Evolutionary conservation across 1,140 invertebrate species (phyloP).

Genomic region (Eurosta solidaginis): DNA sequence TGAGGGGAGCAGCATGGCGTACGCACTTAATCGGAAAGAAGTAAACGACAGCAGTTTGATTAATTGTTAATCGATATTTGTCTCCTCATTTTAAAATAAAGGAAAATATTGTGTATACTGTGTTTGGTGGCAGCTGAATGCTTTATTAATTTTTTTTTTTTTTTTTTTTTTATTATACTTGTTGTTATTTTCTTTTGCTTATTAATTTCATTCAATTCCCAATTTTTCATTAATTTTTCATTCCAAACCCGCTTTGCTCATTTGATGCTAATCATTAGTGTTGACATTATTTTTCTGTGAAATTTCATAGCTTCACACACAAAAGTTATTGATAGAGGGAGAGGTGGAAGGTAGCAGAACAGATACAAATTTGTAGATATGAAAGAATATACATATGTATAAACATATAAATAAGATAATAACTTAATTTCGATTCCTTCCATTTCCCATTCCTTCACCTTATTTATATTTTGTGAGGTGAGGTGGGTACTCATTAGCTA

Average conservation of each 20-base stretch:
- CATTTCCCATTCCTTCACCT: not conserved
- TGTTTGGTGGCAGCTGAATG: not conserved
- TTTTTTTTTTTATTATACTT: constrained; percentile 36
- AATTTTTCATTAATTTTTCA: constrained; percentile 55
- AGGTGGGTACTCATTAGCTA: constrained; percentile 7
- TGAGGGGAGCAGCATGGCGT: not conserved
- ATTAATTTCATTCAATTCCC: not conserved
- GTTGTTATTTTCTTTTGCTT: constrained; percentile 35
- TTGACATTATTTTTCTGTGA: constrained; percentile 57
- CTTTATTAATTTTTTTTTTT: constrained; percentile 31
- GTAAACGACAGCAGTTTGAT: constrained; percentile 25
- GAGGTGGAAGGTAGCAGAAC: too few relatives aligned
- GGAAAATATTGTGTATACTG: not conserved
- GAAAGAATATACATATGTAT: not conserved
- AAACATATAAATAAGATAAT: not conserved
- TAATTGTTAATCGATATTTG: constrained; percentile 40
- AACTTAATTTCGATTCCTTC: not conserved
- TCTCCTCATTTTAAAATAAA: not conserved
- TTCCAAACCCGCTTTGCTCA: constrained; percentile 27
- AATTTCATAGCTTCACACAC: constrained; percentile 38
- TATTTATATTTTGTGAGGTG: not conserved
- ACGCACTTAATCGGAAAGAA: not conserved
- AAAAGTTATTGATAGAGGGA: too few relatives aligned
- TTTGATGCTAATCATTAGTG: constrained; percentile 32
- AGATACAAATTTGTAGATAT: not conserved